Evolutionary conservation across 2,888 invertebrate genomes (phyloP).

Genomic region (Drosophila macrospina): DNA sequence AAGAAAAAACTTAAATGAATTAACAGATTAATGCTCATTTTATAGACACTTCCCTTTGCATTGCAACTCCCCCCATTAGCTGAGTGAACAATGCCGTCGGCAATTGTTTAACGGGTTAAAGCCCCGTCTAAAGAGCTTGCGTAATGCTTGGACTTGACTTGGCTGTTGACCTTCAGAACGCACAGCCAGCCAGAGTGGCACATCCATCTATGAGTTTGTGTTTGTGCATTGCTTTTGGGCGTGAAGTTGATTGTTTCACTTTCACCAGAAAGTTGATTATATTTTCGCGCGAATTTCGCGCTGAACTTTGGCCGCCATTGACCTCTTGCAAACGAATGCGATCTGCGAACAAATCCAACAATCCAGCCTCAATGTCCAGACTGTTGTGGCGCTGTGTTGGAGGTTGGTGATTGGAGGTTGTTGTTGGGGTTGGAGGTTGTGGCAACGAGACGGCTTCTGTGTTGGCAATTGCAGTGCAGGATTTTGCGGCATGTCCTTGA

Average conservation of each 20-base stretch:
- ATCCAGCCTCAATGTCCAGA: slow-evolving; percentile 21
- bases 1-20: too few relatives aligned
- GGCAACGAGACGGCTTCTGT: too few relatives aligned
- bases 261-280: slow-evolving; percentile 77
- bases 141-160: not conserved
- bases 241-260: slow-evolving; percentile 71
- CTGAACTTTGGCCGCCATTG: slow-evolving; percentile 61
- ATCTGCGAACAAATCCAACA: slow-evolving; percentile 23
- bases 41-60: not conserved
- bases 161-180: slow-evolving; percentile 1
- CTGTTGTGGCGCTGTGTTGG: slow-evolving; percentile 17
- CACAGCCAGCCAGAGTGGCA: slow-evolving; percentile 1
- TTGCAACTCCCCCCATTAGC: not conserved
- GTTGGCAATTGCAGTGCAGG: slow-evolving; percentile 44
- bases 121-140: slow-evolving; percentile 1
- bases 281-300: slow-evolving; percentile 64
- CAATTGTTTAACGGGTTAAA: not conserved
- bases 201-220: slow-evolving; percentile 6
- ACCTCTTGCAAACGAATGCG: slow-evolving; percentile 46
- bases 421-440: not conserved
- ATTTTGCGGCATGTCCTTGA: slow-evolving; percentile 75
- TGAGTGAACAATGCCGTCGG: slow-evolving; percentile 13
- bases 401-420: slow-evolving; percentile 5
- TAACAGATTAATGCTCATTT: not conserved
- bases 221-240: slow-evolving; percentile 7